These are phyloP conservation scores for Paralvinella palmiformis DNA, from an alignment of 1,140 invertebrate species.

Conservation along the genomic window DNA sequence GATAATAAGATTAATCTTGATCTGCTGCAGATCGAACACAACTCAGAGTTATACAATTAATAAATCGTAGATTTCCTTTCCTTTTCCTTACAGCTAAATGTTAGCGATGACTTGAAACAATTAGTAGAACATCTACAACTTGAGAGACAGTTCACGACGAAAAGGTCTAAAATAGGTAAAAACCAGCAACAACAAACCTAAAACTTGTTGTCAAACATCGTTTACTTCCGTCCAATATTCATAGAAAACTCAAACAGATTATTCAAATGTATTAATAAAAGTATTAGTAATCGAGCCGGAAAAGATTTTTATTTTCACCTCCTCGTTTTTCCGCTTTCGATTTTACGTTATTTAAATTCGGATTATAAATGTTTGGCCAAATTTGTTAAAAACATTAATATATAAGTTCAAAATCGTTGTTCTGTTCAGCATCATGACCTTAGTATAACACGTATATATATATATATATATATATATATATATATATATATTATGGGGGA, in stretches of 20 bases:
- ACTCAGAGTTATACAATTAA: neutral
- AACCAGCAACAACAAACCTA: neutral
- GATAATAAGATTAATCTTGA: neutral
- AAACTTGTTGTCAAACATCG: neutral
- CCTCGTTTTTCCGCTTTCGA: neutral
- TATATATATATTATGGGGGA: no score
- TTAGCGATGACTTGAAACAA: conserved; percentile 33
- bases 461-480: no score
- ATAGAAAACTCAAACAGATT: neutral
- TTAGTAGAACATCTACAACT: conserved; percentile 46
- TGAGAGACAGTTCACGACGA: conserved; percentile 45
- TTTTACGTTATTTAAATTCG: neutral
- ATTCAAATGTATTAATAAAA: neutral
- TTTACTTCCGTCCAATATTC: neutral
- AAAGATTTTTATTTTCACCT: neutral
- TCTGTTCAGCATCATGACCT: no score
- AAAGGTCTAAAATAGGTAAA: conserved; percentile 11
- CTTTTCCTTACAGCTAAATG: conserved; percentile 17
- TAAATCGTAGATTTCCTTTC: neutral
- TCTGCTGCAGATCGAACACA: neutral
- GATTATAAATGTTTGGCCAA: no score
- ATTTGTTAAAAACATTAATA: no score
- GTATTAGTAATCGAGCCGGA: neutral
- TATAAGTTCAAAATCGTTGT: no score
- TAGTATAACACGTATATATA: no score